These are phyloP conservation scores for Rhabdophis nuchalis DNA, from an alignment of 2,797 vertebrate genomes.

Conservation along the genomic window DNA sequence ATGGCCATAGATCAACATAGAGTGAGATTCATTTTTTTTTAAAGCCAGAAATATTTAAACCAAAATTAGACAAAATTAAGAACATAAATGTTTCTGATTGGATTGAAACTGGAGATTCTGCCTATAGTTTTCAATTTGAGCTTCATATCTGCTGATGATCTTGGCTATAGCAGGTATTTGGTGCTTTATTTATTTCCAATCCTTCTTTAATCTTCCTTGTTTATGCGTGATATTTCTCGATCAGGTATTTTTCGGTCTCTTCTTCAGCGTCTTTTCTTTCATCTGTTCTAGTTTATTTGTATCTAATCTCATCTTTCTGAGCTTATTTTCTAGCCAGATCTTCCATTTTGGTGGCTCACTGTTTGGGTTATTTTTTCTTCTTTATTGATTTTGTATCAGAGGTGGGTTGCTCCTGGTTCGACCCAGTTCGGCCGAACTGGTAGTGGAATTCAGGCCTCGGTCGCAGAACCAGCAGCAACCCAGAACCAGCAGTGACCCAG, in stretches of 20 bases:
- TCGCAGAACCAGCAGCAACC: no score
- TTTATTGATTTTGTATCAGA: background rate
- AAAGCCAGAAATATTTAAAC: background rate
- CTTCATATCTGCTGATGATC: no score
- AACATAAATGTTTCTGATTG: no score
- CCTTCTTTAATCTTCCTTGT: background rate
- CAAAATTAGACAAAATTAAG: no score
- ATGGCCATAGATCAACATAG: background rate
- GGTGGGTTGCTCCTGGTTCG: no score
- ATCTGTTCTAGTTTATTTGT: no score
- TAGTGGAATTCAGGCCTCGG: no score
- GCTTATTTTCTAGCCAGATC: background rate
- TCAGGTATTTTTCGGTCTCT: background rate
- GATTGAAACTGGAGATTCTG: no score
- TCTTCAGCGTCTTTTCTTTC: no score
- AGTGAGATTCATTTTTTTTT: background rate
- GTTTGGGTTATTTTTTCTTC: background rate
- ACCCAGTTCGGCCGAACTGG: no score
- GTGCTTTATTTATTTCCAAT: background rate
- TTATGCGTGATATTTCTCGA: background rate
- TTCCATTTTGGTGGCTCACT: background rate
- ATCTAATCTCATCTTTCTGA: background rate
- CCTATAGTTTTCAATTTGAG: no score
- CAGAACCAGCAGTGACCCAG: no score
- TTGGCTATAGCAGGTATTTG: background rate